These are phyloP conservation scores for Tenthredo amoena DNA, from an alignment of 2,888 invertebrate species.

Conservation along the genomic window DNA sequence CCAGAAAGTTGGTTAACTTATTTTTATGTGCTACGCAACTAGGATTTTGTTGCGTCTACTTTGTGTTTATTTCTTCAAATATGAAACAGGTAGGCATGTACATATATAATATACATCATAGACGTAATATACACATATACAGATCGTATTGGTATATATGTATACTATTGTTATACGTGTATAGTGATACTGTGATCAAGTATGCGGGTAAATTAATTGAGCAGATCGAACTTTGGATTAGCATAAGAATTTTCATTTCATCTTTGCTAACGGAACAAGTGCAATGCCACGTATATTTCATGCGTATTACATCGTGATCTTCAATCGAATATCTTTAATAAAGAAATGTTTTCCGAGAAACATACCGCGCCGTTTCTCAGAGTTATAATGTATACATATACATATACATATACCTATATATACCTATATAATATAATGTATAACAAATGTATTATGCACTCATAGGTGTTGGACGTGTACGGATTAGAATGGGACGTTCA, in stretches of 20 bases:
- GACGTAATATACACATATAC: conserved; percentile 37
- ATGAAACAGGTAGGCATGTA: conserved; percentile 84
- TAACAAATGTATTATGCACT: conserved; percentile 55
- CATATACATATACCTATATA: no score
- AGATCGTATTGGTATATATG: background rate
- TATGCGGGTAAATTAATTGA: background rate
- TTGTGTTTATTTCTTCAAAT: conserved; percentile 95
- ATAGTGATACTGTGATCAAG: background rate
- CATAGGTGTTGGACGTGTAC: conserved; percentile 85
- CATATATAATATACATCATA: conserved; percentile 23
- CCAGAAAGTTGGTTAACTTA: conserved; percentile 84
- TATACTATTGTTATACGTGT: background rate
- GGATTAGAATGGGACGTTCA: conserved; percentile 83
- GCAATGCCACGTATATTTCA: background rate
- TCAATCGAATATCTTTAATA: background rate
- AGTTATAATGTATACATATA: background rate
- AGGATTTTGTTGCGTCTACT: conserved; percentile 98
- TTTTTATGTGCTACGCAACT: conserved; percentile 97
- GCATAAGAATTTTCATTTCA: background rate
- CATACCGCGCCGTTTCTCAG: background rate
- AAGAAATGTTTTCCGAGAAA: background rate
- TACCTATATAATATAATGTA: no score
- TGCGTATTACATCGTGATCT: background rate
- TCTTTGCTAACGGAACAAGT: background rate
- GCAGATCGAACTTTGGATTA: no score